These are phyloP conservation scores for Kryptopterus vitreolus DNA, from an alignment of 2,797 vertebrate species.

Conservation along the genomic window DNA sequence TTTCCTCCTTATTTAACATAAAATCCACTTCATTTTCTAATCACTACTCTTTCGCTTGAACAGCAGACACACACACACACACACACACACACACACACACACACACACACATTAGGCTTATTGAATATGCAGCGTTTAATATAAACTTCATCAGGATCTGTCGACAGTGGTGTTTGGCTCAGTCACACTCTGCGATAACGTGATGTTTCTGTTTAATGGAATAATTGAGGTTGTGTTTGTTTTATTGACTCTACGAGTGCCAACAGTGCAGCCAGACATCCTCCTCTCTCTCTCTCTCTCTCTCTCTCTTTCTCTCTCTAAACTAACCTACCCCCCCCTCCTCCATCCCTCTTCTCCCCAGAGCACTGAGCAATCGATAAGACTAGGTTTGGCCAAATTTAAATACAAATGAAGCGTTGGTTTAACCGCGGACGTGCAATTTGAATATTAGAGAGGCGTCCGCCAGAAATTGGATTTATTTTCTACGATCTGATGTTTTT, in stretches of 20 bases:
- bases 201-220: conserved; percentile 67
- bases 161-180: conserved; percentile 64
- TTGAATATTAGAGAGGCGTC: conserved; percentile 61
- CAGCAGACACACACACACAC: conserved; percentile 45
- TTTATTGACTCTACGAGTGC: conserved; percentile 60
- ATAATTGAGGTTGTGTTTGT: conserved; percentile 66
- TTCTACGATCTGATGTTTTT: conserved; percentile 62
- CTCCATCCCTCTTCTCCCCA: conserved; percentile 44
- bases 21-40: neutral
- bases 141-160: conserved; percentile 57
- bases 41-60: neutral
- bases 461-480: conserved; percentile 68
- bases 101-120: conserved; percentile 55
- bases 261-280: conserved; percentile 28
- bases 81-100: conserved; percentile 45
- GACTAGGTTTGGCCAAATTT: conserved; percentile 66
- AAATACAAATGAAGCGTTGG: conserved; percentile 75
- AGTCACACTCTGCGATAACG: conserved; percentile 61
- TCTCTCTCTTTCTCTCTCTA: neutral
- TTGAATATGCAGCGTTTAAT: conserved; percentile 67
- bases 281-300: neutral
- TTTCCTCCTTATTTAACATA: neutral
- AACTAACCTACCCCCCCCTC: conserved; percentile 33
- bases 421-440: conserved; percentile 67
- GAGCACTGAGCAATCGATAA: conserved; percentile 67